Percentiles rank a stretch among this genome's conserved stretches.
Evolutionary conservation across 35 echinoderm and acorn worm genomes (phyloP).

Genomic region (Apostichopus californicus): DNA sequence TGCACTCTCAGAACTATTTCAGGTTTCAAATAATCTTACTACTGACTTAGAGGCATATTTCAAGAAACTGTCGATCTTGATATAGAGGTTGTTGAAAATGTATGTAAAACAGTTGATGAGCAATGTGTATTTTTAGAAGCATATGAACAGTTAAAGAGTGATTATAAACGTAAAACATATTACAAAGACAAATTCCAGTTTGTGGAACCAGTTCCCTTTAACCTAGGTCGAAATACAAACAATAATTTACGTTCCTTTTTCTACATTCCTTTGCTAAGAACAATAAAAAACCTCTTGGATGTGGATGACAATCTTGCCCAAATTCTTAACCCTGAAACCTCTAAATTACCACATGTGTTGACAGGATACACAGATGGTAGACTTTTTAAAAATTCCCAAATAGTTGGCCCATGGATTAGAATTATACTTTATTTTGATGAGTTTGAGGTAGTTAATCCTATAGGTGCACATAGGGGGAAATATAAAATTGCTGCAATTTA

Average conservation of each 20-base stretch:
- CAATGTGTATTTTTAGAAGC: constrained; percentile 35
- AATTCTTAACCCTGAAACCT: background rate
- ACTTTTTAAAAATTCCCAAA: constrained; percentile 12
- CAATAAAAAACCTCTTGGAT: constrained; percentile 25
- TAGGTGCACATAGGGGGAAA: constrained; percentile 47
- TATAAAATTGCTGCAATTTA: constrained; percentile 50
- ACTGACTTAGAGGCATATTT: constrained; percentile 11
- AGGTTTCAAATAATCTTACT: constrained; percentile 6
- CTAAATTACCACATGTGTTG: background rate
- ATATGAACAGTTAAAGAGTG: background rate
- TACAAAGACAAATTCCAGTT: constrained; percentile 44
- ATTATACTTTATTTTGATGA: too few species aligned
- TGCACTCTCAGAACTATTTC: background rate
- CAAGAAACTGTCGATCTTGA: background rate
- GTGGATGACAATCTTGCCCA: too few species aligned
- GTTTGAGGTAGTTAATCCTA: too few species aligned
- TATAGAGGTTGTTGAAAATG: background rate
- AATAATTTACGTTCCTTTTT: background rate
- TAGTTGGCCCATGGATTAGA: constrained; percentile 2
- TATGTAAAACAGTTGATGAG: constrained; percentile 35
- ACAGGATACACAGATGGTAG: constrained; percentile 10
- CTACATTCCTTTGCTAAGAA: constrained; percentile 36
- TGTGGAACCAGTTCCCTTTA: constrained; percentile 37
- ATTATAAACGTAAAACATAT: background rate
- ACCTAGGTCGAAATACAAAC: constrained; percentile 11